Base-by-base conservation (phyloP, 2,797 vertebrate species). In the Malurus splendens region DNA sequence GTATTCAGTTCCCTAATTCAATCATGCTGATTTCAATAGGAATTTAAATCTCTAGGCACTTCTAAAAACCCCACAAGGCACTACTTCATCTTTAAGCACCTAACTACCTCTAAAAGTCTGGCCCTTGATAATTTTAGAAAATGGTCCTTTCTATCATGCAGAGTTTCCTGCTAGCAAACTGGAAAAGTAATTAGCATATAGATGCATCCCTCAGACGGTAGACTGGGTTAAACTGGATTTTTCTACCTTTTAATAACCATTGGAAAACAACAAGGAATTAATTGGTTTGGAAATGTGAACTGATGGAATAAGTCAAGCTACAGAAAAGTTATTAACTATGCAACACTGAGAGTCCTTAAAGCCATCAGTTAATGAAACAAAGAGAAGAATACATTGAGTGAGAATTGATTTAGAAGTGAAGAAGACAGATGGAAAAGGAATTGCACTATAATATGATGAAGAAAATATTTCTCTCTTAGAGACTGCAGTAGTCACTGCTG, bases 111-210 rank as follows among this genome's bases (percentile, higher is more conserved):
- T 82, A 75, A 47, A 90, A 60, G 39, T 86, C 86, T 90, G 83
- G 67, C 71, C 81, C 83, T 82, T 91, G 91, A 86, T 90, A 89
- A 86, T 94, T 86, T 87, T 91, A 86, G 71, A 93, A 92, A 93
- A 91, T 88, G 54, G 91, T 92, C 92, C 87, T 90, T 93, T 93
- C 91, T 93, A 91, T 91, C 89, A 90, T 66, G 71, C 74, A 64
- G 88, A 78, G 77, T 87, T 94, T 94, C 92, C 91, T 94, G 91
- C 89, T 92, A 92, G 91, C 83, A 92, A 92, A 93, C 93, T 94
- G 93, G 92, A 94, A 95, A 93, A 89, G 86, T 92, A 93, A 95
- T 94, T 95, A 95, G 86, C 91, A 92, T 94, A 94, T 89, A 95
- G 93, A 94, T 95, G 90, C 89, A 94, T 94, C 89, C 82, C 91